Percentiles rank a stretch among this genome's conserved stretches.
These are phyloP conservation scores for Phenacoccus solenopsis DNA, from an alignment of 1,140 invertebrate species.

Conservation along the genomic window DNA sequence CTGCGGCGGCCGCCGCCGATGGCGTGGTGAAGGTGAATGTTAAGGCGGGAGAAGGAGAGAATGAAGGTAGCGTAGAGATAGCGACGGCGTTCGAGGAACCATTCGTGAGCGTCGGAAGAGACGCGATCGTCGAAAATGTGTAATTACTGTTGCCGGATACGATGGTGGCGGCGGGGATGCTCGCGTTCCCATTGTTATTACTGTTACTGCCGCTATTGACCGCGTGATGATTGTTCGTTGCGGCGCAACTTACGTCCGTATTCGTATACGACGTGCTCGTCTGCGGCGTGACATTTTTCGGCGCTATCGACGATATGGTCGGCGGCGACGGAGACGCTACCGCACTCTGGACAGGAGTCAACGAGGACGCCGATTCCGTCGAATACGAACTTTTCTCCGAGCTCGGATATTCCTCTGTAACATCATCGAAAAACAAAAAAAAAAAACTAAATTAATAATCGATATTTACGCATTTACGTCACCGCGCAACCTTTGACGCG, in stretches of 20 bases:
- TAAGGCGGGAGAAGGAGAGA: neutral
- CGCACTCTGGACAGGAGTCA: neutral
- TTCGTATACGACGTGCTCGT: neutral
- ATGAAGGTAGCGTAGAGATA: neutral
- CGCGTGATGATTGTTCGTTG: neutral
- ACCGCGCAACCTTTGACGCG: no score
- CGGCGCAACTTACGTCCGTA: neutral
- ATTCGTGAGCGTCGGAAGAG: neutral
- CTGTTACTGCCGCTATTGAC: neutral
- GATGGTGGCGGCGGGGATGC: neutral
- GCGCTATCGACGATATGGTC: neutral
- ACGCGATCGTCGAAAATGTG: neutral
- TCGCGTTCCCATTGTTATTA: neutral
- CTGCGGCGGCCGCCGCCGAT: neutral
- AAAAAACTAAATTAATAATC: no score
- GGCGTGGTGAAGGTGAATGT: slow-evolving; percentile 8
- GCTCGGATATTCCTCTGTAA: slow-evolving; percentile 12
- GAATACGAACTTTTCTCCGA: neutral
- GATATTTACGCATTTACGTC: no score
- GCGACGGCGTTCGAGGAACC: neutral
- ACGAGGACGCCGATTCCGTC: neutral
- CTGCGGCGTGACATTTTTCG: neutral
- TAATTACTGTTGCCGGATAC: neutral
- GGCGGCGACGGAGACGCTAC: neutral
- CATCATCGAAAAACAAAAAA: no score